Conservation (phyloP, 2,888 invertebrate species). For the Campoplex capitator region DNA sequence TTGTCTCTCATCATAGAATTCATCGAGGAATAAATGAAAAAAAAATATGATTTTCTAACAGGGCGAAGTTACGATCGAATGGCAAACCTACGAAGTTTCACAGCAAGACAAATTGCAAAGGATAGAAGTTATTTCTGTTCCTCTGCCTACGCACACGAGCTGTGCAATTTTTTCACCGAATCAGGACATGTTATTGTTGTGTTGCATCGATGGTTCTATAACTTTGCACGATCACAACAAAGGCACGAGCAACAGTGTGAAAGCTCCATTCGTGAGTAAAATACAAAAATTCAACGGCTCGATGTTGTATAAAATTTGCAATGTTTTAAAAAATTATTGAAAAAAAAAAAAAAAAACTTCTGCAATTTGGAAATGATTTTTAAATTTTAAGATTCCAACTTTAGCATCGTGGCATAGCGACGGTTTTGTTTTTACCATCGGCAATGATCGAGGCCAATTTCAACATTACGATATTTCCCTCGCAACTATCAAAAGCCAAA, state of each 20-base stretch:
- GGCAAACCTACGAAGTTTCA: slow-evolving; percentile 88
- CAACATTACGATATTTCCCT: slow-evolving; percentile 92
- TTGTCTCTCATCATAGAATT: not conserved
- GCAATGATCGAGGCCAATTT: slow-evolving; percentile 90
- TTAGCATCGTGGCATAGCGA: slow-evolving; percentile 90
- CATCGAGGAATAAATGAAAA: not conserved
- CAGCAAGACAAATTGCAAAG: slow-evolving; percentile 87
- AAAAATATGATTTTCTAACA: slow-evolving; percentile 74
- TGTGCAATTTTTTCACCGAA: slow-evolving; percentile 88
- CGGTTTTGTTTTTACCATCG: slow-evolving; percentile 89
- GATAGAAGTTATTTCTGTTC: slow-evolving; percentile 89
- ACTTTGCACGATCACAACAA: slow-evolving; percentile 91
- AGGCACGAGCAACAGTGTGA: slow-evolving; percentile 91
- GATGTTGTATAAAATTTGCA: not conserved
- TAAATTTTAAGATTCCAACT: slow-evolving; percentile 86
- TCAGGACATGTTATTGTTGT: slow-evolving; percentile 91
- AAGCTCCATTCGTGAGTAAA: slow-evolving; percentile 91
- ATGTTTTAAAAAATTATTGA: not conserved
- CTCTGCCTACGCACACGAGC: slow-evolving; percentile 89
- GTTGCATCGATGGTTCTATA: slow-evolving; percentile 94
- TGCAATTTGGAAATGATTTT: slow-evolving; percentile 25
- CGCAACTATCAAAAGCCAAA: slow-evolving; percentile 88
- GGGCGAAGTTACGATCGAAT: slow-evolving; percentile 90
- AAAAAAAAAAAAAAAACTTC: not conserved
- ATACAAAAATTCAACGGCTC: not conserved